Evolutionary conservation across 2,113 vertebrate species (phyloP), one percentile per base, ranked within the genome.

Genomic region (Salminus brasiliensis): DNA sequence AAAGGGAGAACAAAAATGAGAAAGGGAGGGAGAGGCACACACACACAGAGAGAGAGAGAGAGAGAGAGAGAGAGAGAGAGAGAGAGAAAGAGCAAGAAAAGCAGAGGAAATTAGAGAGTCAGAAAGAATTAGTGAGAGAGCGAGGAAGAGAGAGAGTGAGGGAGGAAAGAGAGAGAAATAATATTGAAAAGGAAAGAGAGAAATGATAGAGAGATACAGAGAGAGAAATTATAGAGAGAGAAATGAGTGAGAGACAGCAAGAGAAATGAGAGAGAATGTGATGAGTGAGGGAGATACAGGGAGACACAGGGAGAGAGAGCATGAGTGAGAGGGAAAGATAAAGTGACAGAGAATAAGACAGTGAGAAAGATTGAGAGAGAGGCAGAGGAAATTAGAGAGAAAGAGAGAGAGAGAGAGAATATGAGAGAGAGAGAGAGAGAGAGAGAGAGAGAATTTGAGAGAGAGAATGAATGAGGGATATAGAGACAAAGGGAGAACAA

Each of bases 101-200:
- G 11, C 30, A 57, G 4, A 7, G 55, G 16, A 27, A 39, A 4
- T 0, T 10, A 15, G 25, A 41, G 49, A 59, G 71, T 68, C 70
- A 79, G 57, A 83, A 81, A 79, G 34, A 79, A 25, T 74, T 68
- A 70, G 15, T 52, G 62, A 62, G 66, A 30, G 27, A 55, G 60
- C 39, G 27, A 45, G 25, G 23, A 6, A n/a, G 59, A 18, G 59
- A 43, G 34, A 18, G 32, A 39, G 30, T 68, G 32, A 41, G 18
- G 13, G 4, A 16, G 2, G 10, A 3, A 1, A 11, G 11, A 8
- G 29, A 30, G 45, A 74, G 27, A 81, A 47, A 69, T 10, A 79
- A 36, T 32, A 8, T 78, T 32, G 39, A 69, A 81, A 72, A 59
- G 63, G 76, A n/a, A 52, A 34, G 10, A 70, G 1, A 23, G 1